These are phyloP conservation scores for Meteorus colon DNA, from an alignment of 2,888 invertebrate species.

Conservation along the genomic window DNA sequence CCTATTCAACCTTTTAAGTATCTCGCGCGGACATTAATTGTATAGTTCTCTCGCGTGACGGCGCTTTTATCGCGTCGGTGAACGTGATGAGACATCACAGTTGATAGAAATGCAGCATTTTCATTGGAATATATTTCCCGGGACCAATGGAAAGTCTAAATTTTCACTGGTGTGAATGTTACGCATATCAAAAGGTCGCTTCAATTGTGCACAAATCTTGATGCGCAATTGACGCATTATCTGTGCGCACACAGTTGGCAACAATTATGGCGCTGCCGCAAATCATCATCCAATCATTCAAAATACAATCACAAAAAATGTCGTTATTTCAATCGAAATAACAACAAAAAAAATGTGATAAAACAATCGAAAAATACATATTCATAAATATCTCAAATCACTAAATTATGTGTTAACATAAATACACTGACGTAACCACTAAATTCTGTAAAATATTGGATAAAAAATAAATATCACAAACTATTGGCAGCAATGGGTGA, in stretches of 20 bases:
- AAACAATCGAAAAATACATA: background rate
- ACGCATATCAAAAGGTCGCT: too few species aligned
- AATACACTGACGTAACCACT: background rate
- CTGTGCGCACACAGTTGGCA: constrained; percentile 18
- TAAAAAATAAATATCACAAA: background rate
- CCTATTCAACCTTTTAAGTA: too few species aligned
- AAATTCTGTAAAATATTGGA: constrained; percentile 3
- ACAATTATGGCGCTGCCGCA: constrained; percentile 18
- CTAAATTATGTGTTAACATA: background rate
- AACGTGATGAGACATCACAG: too few species aligned
- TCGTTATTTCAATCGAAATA: background rate
- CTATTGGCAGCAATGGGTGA: constrained; percentile 14
- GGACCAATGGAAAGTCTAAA: too few species aligned
- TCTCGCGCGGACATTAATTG: too few species aligned
- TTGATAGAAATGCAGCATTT: too few species aligned
- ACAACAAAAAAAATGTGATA: background rate
- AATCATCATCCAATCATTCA: background rate
- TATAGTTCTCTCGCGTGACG: too few species aligned
- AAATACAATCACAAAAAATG: background rate
- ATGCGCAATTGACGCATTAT: background rate
- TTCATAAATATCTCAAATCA: background rate
- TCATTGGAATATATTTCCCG: too few species aligned
- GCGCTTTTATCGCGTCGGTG: too few species aligned
- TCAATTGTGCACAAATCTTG: too few species aligned
- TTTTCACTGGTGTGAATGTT: too few species aligned